Evolutionary conservation across 2,888 invertebrate species (phyloP), one percentile per base, ranked within the genome.

Genomic region (Caenorhabditis sp.): DNA sequence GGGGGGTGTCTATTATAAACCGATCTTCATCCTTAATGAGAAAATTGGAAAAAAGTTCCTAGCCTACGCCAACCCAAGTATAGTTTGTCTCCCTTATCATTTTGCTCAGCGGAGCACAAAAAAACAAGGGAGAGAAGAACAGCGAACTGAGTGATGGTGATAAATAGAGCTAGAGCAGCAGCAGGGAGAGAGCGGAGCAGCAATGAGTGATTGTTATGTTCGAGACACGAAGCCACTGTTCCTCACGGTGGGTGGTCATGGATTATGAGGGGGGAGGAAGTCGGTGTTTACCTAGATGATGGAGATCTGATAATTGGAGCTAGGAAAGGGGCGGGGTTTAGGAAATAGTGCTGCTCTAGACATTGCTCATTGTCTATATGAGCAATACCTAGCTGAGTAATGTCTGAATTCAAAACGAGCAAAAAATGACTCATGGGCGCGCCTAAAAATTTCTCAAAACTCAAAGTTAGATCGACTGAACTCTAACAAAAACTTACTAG

Each of bases 111-210:
- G n/a, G n/a, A n/a, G n/a, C 10, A 2, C 38, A 38, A 58, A 58
- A 19, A n/a, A 56, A 26, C 14, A 68, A n/a, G 49, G 31, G 41
- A 28, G 19, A 51, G n/a, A n/a, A n/a, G n/a, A n/a, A n/a, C n/a
- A n/a, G n/a, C n/a, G n/a, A 49, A 51, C 16, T 26, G 70, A 72
- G 61, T 44, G 73, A 73, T 35, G 44, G 73, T 58, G 73, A 73
- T 56, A 73, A 49, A 73, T 56, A 47, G 72, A n/a, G 31, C 24
- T 26, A 58, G 56, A 70, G 51, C 4, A n/a, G 44, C 2, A 16
- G 12, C 7, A 14, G 44, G 44, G 44, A 14, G 44, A 5, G 47
- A 47, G 47, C 7, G n/a, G 19, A 19, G 47, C 4, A 19, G n/a
- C 47, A n/a, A 38, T 58, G 58, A 58, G 26, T 58, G 58, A 58